Conservation (phyloP, 2,113 vertebrate genomes). For the Climacteris rufus region DNA sequence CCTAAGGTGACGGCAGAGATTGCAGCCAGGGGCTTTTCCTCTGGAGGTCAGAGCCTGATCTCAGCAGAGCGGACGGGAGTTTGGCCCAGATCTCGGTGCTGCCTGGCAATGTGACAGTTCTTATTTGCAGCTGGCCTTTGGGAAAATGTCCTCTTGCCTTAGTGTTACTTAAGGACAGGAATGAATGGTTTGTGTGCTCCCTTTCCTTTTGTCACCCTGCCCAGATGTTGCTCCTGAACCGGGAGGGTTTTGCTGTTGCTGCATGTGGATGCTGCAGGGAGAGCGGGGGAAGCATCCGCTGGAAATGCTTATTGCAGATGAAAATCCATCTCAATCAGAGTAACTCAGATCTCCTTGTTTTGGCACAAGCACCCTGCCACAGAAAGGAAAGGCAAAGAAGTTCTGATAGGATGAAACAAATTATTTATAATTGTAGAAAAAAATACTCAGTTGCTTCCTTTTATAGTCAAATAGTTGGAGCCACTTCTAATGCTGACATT, state of each 20-base stretch:
- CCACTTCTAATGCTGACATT: slow-evolving; percentile 10
- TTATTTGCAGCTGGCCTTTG: neutral
- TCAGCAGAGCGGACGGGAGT: neutral
- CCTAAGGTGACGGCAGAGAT: neutral
- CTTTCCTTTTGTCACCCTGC: neutral
- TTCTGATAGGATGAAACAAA: slow-evolving; percentile 53
- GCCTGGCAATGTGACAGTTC: neutral
- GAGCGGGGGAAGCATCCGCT: neutral
- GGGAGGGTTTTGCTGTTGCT: neutral
- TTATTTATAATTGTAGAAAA: slow-evolving; percentile 32
- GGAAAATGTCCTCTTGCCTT: neutral
- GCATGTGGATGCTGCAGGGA: neutral
- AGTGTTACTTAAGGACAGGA: neutral
- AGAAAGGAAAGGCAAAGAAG: slow-evolving; percentile 13
- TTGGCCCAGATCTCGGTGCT: fast-evolving
- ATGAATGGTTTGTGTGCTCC: neutral
- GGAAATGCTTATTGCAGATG: neutral
- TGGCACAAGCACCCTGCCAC: slow-evolving; percentile 43
- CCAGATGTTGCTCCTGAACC: neutral
- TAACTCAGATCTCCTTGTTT: slow-evolving; percentile 39
- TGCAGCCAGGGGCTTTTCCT: neutral
- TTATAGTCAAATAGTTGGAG: slow-evolving; percentile 45
- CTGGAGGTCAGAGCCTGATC: neutral
- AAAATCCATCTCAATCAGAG: neutral
- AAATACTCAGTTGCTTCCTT: slow-evolving; percentile 10